Evolutionary conservation across 2,888 invertebrate species (phyloP).

Genomic region (Eurytoma adleriae): DNA sequence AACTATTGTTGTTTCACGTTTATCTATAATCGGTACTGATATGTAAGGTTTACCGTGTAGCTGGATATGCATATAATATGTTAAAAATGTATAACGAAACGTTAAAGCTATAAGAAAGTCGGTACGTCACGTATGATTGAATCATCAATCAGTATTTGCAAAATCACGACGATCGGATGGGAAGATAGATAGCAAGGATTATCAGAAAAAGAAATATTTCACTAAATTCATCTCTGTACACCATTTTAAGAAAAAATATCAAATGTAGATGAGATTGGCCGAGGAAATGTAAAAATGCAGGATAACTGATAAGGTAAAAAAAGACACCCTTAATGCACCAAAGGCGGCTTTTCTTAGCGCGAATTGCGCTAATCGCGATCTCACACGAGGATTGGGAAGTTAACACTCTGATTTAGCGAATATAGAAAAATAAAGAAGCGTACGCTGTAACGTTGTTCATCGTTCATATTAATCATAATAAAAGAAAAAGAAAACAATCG

Average conservation of each 20-base stretch:
- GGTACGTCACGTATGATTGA: slow-evolving; percentile 24
- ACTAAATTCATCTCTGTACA: slow-evolving; percentile 10
- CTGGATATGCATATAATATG: slow-evolving; percentile 56
- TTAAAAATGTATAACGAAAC: slow-evolving; percentile 55
- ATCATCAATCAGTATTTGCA: not conserved
- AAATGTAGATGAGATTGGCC: not conserved
- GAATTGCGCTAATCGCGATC: not conserved
- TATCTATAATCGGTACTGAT: slow-evolving; percentile 55
- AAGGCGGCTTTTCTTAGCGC: slow-evolving; percentile 7
- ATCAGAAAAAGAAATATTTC: not conserved
- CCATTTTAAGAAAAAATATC: not conserved
- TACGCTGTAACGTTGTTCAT: slow-evolving; percentile 43
- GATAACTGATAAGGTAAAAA: not conserved
- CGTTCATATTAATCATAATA: not conserved
- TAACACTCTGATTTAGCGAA: slow-evolving; percentile 31
- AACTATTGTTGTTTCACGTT: slow-evolving; percentile 59
- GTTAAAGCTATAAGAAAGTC: slow-evolving; percentile 41
- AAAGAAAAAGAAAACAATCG: not conserved
- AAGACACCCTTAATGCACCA: slow-evolving; percentile 22
- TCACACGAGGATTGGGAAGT: slow-evolving; percentile 34
- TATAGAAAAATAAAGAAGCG: slow-evolving; percentile 53
- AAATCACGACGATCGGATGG: not conserved
- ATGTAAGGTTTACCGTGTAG: slow-evolving; percentile 50
- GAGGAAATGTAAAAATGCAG: not conserved
- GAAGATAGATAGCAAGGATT: not conserved